These are phyloP conservation scores for Tinea trinotella DNA, from an alignment of 2,888 invertebrate species.

Conservation along the genomic window DNA sequence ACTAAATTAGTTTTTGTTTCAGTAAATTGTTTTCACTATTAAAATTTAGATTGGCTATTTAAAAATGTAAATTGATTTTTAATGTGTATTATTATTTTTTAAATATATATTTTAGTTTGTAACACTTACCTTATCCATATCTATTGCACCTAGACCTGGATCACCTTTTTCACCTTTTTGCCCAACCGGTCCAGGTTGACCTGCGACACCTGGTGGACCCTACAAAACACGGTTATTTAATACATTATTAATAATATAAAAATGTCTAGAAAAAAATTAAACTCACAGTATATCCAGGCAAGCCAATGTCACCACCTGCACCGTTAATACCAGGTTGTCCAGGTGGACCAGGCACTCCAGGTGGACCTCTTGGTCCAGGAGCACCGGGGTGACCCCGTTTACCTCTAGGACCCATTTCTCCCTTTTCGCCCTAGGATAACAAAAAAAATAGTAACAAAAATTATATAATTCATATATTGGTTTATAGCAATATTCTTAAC, in stretches of 20 bases:
- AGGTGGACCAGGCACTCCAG: slow-evolving; percentile 78
- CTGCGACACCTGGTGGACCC: slow-evolving; percentile 81
- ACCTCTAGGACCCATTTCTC: slow-evolving; percentile 55
- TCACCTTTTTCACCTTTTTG: slow-evolving; percentile 84
- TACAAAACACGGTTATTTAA: background rate
- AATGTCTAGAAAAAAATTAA: slow-evolving; percentile 20
- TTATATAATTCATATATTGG: background rate
- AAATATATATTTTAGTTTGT: too few species aligned
- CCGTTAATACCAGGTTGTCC: slow-evolving; percentile 81
- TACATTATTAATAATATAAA: background rate
- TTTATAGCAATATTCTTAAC: background rate
- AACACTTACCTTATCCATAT: slow-evolving; percentile 53
- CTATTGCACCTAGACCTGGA: slow-evolving; percentile 48
- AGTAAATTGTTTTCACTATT: slow-evolving; percentile 4
- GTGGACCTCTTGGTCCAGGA: slow-evolving; percentile 82
- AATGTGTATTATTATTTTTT: too few species aligned
- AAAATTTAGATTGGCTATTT: slow-evolving; percentile 5
- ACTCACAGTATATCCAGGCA: slow-evolving; percentile 83
- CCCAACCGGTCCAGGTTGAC: slow-evolving; percentile 73
- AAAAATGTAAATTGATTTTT: background rate
- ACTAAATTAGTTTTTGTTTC: background rate
- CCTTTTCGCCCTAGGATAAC: slow-evolving; percentile 53
- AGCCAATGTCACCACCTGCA: slow-evolving; percentile 80
- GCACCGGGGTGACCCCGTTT: slow-evolving; percentile 85
- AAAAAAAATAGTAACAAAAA: slow-evolving; percentile 12